Evolutionary conservation across 2,797 vertebrate species (phyloP), one percentile per base, ranked within the genome.

Genomic region (Mareca strepera): DNA sequence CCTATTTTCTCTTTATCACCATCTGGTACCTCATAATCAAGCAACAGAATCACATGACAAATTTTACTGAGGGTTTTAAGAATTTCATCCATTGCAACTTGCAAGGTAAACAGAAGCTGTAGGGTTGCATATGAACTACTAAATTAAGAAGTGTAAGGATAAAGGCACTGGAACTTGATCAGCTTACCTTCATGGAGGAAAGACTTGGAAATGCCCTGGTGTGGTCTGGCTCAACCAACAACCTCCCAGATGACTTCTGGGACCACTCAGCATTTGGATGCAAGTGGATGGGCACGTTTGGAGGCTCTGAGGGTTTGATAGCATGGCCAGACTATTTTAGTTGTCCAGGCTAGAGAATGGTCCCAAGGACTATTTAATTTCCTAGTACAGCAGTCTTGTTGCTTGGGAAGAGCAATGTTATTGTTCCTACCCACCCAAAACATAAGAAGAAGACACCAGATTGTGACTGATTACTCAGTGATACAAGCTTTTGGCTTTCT

Each of bases 1-100:
- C 67, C 84, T 96, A 90, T 95, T 96, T 95, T 96, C 85, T 91
- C 90, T 84, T 92, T 88, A 94, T 92, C 89, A 90, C 91, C 96
- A 97, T 96, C 94, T 97, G 96, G 83, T 82, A 84, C 48, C 63
- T 92, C 22, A 26, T 46, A 90, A 84, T 78, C 83, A 94, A 94
- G 70, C 8, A 2, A 94, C 28, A 85, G 69, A 86, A 70, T 86
- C 64, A 88, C 66, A 86, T 22, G 8, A 91, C 59, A 93, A 79
- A 93, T 95, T 78, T 93, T 91, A 92, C 75, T 58, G 64, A 79
- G 84, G 59, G 84, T 95, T 96, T 94, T 64, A 79, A 86, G 66
- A 86, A 79, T 75, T 43, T 62, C 26, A 81, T 75, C 86, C n/a
- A 44, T 64, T 78, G 48, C 31, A 67, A 28, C 60, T 84, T 76